A percentile compares a stretch with the other conserved stretches of the same genome.
Conservation (phyloP, 2,888 invertebrate species). For the Pherbina coryleti region DNA sequence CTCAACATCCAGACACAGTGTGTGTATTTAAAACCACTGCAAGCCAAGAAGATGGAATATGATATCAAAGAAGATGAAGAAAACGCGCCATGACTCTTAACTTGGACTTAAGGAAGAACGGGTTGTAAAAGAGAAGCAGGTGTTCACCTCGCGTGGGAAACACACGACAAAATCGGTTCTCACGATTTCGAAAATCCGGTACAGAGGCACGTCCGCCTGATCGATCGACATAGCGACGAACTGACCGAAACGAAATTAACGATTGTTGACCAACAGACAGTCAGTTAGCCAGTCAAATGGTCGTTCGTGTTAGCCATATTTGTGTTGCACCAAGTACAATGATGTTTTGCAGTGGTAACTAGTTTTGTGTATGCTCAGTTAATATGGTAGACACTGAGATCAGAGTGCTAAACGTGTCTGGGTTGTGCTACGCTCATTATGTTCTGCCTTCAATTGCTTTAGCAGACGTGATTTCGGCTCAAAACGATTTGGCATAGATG, state of each 20-base stretch:
- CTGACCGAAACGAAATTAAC: background rate
- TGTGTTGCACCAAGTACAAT: conserved; percentile 39
- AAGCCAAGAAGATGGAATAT: conserved; percentile 17
- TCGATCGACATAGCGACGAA: conserved; percentile 1
- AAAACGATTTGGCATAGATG: background rate
- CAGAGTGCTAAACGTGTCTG: conserved; percentile 5
- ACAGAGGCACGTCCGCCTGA: conserved; percentile 47
- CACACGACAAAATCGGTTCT: conserved; percentile 71
- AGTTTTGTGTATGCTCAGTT: background rate
- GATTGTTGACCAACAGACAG: conserved; percentile 1
- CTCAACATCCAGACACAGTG: background rate
- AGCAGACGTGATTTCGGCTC: background rate
- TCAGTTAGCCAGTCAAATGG: conserved; percentile 3
- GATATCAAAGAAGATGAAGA: conserved; percentile 9
- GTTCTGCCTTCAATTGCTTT: conserved; percentile 19
- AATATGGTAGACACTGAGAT: background rate
- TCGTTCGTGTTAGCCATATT: conserved; percentile 40
- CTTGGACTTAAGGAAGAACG: conserved; percentile 1
- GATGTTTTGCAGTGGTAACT: background rate
- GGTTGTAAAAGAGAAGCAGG: conserved; percentile 54
- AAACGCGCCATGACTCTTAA: background rate
- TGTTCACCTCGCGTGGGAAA: conserved; percentile 71
- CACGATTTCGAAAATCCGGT: conserved; percentile 68
- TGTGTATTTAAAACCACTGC: background rate
- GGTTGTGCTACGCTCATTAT: conserved; percentile 27